phyloP scores from a whole-genome alignment of 2,113 vertebrate genomes.

The Electrona antarctica region DNA sequence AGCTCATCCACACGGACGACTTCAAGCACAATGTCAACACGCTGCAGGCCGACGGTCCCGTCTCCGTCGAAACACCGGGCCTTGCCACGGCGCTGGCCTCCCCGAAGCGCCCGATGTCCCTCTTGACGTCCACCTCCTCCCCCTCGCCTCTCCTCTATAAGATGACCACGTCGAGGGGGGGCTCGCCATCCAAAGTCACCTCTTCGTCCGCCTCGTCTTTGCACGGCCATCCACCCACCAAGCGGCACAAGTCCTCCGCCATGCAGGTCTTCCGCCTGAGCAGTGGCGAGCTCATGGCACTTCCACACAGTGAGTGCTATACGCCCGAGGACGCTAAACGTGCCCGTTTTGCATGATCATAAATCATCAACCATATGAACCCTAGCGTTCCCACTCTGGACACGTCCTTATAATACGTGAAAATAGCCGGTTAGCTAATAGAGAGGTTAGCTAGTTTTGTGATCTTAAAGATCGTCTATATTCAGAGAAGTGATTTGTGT shows the following conservation, averaged over 20 bases:
- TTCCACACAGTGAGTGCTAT: constrained; percentile 74
- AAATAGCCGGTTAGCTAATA: no score
- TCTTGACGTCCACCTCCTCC: constrained; percentile 61
- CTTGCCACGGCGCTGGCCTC: constrained; percentile 64
- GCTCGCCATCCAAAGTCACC: constrained; percentile 77
- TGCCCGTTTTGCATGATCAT: neutral
- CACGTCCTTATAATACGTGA: no score
- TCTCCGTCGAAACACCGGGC: constrained; percentile 35
- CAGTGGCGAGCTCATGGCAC: constrained; percentile 76
- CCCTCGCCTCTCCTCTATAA: constrained; percentile 75
- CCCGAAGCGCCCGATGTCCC: constrained; percentile 58
- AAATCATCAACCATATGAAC: neutral
- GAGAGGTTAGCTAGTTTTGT: no score
- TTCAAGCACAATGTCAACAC: constrained; percentile 82
- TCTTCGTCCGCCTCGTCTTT: constrained; percentile 72
- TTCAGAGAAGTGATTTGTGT: no score
- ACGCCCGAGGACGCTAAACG: neutral
- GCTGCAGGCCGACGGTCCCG: constrained; percentile 58
- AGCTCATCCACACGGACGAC: constrained; percentile 88
- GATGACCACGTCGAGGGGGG: constrained; percentile 59
- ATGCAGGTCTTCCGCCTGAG: constrained; percentile 82
- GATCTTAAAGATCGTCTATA: no score
- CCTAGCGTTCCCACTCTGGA: no score
- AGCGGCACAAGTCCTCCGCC: constrained; percentile 81
- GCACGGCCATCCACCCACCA: constrained; percentile 74